Conservation (phyloP, 2,113 vertebrate genomes). For the Setophaga petechia region DNA sequence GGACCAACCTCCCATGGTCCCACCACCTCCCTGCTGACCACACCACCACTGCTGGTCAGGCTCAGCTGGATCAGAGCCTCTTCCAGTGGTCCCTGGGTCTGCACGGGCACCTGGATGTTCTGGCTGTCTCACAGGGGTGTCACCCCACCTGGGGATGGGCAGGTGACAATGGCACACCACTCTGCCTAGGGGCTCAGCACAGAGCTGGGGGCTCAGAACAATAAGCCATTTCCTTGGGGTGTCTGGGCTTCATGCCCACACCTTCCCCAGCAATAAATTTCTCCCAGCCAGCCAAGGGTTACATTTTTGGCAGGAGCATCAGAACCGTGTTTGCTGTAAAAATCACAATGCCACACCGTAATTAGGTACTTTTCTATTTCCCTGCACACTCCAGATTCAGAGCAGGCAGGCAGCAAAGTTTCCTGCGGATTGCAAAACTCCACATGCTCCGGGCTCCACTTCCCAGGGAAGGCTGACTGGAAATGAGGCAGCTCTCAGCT, state of each 20-base stretch:
- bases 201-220: neutral
- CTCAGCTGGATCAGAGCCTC: neutral
- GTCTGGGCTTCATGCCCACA: neutral
- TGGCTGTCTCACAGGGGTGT: neutral
- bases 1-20: fast-evolving
- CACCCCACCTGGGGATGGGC: neutral
- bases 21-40: neutral
- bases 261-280: neutral
- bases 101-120: neutral
- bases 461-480: neutral
- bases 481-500: neutral
- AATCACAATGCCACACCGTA: neutral
- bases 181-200: neutral
- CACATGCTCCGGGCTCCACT: fast-evolving
- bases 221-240: neutral
- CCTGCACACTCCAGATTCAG: neutral
- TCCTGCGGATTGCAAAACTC: neutral
- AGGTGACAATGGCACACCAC: neutral
- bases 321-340: neutral
- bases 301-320: neutral
- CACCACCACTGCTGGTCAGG: fast-evolving
- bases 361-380: neutral
- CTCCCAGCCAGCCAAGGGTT: neutral
- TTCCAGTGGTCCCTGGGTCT: neutral
- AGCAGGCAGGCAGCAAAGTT: neutral